Conservation (phyloP, 2,113 vertebrate genomes). For the Alaudala cheleensis region DNA sequence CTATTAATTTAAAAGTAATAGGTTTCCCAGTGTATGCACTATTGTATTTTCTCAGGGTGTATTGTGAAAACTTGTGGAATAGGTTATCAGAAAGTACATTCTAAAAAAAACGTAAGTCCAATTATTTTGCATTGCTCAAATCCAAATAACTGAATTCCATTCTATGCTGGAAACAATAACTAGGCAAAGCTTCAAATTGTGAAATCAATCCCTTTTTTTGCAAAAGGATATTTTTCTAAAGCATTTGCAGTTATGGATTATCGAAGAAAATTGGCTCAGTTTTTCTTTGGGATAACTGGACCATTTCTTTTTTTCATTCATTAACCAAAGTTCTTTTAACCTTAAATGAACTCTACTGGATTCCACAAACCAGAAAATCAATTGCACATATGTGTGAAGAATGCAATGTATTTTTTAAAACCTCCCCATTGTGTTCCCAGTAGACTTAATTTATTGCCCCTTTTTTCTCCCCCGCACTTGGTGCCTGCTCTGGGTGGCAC, state of each 20-base stretch:
- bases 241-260: background rate
- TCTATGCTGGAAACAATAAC: background rate
- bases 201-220: background rate
- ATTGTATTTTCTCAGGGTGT: background rate
- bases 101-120: background rate
- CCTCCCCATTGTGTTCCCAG: background rate
- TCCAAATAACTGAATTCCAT: background rate
- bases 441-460: background rate
- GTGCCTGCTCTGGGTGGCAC: conserved; percentile 51
- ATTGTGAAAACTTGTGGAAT: background rate
- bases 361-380: background rate
- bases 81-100: background rate
- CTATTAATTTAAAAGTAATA: background rate
- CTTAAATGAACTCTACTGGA: background rate
- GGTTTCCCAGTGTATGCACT: background rate
- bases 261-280: background rate
- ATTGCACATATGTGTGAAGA: background rate
- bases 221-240: background rate
- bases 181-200: background rate
- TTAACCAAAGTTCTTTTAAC: background rate
- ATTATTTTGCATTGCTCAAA: background rate
- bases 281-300: background rate
- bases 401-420: background rate
- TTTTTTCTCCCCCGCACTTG: background rate
- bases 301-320: background rate